Base-by-base conservation (phyloP, 2,888 invertebrate genomes). In the Caenorhabditis sp. region DNA sequence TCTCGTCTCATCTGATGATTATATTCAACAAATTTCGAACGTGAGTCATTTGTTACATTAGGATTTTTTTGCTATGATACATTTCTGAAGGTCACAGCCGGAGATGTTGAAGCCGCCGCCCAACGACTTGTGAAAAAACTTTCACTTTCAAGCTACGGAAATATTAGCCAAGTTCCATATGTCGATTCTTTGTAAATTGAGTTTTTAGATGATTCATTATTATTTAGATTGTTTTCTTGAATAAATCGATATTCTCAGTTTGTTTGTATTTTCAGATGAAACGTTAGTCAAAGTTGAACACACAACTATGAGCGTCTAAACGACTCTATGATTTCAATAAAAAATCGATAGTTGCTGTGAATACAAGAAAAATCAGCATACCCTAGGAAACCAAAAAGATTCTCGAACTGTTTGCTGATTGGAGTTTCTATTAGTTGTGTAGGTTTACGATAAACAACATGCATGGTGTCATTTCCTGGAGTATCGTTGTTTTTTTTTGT, bases 71-170 rank as follows among this genome's bases (percentile, higher is more conserved):
- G 36, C 17, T 0, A 4, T 4, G 31, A 31, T 31, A 4, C 4
- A 36, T 54, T 21, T 14, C 55, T 67, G 1, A 67, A 78, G 72
- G 71, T 80, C 1, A 60, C 79, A 1, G 62, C 66, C 4, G 23
- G 62, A 10, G 77, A 78, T 50, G 77, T 81, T 8, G 78, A 80
- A 36, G 69, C 76, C 0, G 81, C 81, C 19, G 78, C 76, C 12
- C 76, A 78, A 68, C 78, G 72, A 37, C 37, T 78, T 24, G 53
- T 72, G 3, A 57, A 58, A 24, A 77, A 77, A 53, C 59, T 81
- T 19, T 76, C 81, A 4, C 50, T 81, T 59, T 77, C 81, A 51
- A 75, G 77, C 63, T 76, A 77, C 55, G 81, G 81, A 61, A 68
- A 69, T 60, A 66, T 81, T 54, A 23, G 55, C 36, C 49, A 69